Evolutionary conservation across 1,140 invertebrate genomes (phyloP).

Genomic region (Drosophila tsacasi): DNA sequence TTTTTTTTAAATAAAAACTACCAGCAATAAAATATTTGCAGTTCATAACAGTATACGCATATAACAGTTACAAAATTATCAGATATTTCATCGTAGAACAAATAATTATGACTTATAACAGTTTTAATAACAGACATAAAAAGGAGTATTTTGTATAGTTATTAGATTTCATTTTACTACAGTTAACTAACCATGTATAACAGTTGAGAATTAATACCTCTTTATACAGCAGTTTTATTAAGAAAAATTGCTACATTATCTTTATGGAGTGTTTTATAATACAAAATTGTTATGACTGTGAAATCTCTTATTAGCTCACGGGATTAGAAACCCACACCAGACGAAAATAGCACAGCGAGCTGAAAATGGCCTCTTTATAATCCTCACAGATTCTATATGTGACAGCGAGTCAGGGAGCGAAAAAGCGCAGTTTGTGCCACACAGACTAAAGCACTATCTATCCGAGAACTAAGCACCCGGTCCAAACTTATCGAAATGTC

Average conservation of each 20-base stretch:
- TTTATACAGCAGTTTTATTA: too few relatives aligned
- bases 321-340: constrained; percentile 3
- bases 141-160: background rate
- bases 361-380: constrained; percentile 5
- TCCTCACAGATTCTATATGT: constrained; percentile 3
- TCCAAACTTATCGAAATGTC: constrained; percentile 67
- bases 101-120: background rate
- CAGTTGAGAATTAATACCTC: background rate
- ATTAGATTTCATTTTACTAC: background rate
- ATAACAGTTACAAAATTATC: background rate
- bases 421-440: constrained; percentile 43
- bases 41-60: background rate
- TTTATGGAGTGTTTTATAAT: background rate
- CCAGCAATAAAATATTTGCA: background rate
- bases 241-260: background rate
- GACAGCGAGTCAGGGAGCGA: background rate
- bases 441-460: constrained; percentile 23
- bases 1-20: background rate
- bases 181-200: background rate
- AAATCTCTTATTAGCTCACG: constrained; percentile 11
- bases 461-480: constrained; percentile 12
- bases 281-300: background rate
- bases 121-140: background rate
- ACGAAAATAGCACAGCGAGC: constrained; percentile 11
- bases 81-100: too few relatives aligned